A percentile compares a stretch with the other conserved stretches of the same genome.
Evolutionary conservation across 2,113 vertebrate genomes (phyloP).

Genomic region (Oreochromis tanganicae): DNA sequence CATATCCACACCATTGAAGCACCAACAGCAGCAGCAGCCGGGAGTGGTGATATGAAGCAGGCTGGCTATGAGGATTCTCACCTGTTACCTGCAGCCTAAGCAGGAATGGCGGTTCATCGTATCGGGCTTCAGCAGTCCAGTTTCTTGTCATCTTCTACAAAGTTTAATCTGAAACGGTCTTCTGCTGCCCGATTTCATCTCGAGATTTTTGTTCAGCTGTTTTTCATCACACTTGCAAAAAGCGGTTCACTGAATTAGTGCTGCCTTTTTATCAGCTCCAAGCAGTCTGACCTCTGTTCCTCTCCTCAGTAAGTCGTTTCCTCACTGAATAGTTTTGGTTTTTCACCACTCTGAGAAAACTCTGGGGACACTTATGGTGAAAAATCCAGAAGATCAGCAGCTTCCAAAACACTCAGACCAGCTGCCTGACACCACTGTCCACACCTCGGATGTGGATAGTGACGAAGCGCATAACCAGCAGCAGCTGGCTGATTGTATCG

Average conservation of each 20-base stretch:
- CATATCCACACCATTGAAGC: not conserved
- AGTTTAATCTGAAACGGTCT: not conserved
- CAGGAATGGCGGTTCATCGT: too few relatives aligned
- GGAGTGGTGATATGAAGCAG: accelerated
- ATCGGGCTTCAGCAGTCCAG: not conserved
- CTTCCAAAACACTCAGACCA: not conserved
- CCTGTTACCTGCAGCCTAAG: not conserved
- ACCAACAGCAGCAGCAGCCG: not conserved
- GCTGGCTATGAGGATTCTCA: not conserved
- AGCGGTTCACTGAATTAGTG: not conserved
- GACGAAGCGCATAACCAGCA: not conserved
- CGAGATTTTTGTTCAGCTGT: not conserved
- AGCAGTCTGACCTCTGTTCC: not conserved
- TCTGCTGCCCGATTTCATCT: not conserved
- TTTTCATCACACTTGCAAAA: not conserved
- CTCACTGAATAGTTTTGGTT: not conserved
- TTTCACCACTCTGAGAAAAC: not conserved
- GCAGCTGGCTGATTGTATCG: not conserved
- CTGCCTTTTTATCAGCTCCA: not conserved
- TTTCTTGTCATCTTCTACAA: not conserved
- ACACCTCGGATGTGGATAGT: not conserved
- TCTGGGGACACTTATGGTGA: not conserved
- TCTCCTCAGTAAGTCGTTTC: not conserved
- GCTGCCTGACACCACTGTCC: not conserved
- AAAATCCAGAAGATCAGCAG: not conserved